A percentile compares a stretch with the other conserved stretches of the same genome.
phyloP scores from a whole-genome alignment of 2,797 vertebrate species.

The Siniperca undulata region DNA sequence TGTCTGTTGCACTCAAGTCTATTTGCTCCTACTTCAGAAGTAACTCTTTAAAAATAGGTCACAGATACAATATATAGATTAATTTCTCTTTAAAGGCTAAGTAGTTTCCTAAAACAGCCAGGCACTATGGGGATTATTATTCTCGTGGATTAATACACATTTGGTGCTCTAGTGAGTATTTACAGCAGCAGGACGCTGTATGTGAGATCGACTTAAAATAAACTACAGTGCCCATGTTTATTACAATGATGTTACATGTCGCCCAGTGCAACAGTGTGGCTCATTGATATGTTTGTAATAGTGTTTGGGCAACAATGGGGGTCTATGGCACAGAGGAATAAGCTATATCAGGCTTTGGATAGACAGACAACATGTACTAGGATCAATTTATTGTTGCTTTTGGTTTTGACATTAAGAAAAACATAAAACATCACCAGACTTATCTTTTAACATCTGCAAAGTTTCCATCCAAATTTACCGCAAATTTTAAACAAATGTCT shows the following conservation, averaged over 20 bases:
- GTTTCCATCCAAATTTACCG: neutral
- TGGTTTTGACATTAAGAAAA: conserved; percentile 2
- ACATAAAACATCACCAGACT: neutral
- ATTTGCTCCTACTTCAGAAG: neutral
- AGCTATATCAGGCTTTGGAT: neutral
- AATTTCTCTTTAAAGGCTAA: neutral
- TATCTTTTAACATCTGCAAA: neutral
- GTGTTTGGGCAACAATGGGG: neutral
- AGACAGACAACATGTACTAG: neutral
- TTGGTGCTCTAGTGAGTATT: neutral
- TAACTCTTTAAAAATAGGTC: neutral
- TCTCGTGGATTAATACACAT: neutral
- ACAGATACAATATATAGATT: neutral
- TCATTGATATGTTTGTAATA: neutral
- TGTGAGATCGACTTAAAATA: neutral
- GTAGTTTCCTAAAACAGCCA: neutral
- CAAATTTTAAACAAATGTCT: neutral
- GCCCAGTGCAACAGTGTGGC: neutral
- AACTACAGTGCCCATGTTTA: neutral
- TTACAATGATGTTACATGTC: neutral
- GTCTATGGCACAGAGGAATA: neutral
- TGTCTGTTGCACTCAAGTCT: too few species aligned
- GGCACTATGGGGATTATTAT: neutral
- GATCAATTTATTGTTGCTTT: neutral
- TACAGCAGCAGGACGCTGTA: neutral